phyloP scores from a whole-genome alignment of 2,113 vertebrate genomes.

The Heterocephalus glaber region DNA sequence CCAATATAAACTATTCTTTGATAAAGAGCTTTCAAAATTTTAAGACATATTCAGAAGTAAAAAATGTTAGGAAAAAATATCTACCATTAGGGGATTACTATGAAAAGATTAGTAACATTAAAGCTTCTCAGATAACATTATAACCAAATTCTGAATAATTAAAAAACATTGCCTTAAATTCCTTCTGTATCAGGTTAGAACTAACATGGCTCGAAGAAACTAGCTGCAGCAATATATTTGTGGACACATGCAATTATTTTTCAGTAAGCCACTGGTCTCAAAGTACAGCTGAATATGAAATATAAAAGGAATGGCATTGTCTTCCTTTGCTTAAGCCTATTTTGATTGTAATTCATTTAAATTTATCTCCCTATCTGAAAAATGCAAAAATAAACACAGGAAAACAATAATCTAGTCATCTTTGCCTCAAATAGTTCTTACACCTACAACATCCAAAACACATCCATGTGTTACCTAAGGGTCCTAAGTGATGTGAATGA shows the following conservation, averaged over 20 bases:
- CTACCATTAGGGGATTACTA: neutral
- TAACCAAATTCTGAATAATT: neutral
- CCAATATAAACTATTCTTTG: constrained; percentile 46
- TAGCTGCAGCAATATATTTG: neutral
- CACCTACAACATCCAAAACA: neutral
- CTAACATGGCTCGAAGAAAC: neutral
- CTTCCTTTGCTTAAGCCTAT: neutral
- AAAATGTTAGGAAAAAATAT: constrained; percentile 42
- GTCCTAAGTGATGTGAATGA: neutral
- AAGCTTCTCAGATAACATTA: constrained; percentile 49
- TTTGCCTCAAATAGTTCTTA: constrained; percentile 15
- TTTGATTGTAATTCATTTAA: neutral
- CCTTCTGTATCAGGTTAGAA: neutral
- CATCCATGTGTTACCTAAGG: neutral
- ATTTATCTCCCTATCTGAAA: neutral
- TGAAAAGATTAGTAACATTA: constrained; percentile 34
- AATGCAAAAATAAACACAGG: constrained; percentile 20
- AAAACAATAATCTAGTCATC: neutral
- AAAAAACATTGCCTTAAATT: constrained; percentile 5
- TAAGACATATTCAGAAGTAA: neutral
- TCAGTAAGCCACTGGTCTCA: neutral
- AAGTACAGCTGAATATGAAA: neutral
- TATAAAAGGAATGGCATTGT: constrained; percentile 33
- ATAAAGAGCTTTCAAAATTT: constrained; percentile 45
- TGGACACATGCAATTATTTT: neutral